Conservation (phyloP, 92 coral and sea anemone species). For the Isaurus tuberculatus region DNA sequence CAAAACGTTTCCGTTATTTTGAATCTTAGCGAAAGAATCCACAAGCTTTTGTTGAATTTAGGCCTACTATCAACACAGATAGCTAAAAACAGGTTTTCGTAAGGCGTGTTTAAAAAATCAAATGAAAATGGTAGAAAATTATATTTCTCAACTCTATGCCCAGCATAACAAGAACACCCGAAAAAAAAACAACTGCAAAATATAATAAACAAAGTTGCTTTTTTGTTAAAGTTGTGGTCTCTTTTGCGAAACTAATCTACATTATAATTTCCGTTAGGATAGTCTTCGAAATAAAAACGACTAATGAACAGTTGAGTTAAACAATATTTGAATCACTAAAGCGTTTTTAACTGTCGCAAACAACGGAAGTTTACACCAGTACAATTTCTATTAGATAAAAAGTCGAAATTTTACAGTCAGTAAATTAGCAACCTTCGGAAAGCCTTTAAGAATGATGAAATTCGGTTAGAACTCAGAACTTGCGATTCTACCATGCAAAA, state of each 20-base stretch:
- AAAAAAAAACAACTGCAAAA: too few species aligned
- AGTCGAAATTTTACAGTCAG: neutral
- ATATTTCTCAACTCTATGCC: too few species aligned
- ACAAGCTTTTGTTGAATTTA: neutral
- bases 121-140: neutral
- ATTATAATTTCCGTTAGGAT: neutral
- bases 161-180: too few species aligned
- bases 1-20: neutral
- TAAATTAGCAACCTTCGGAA: neutral
- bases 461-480: neutral
- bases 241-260: neutral
- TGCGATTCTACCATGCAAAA: neutral
- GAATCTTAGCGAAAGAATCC: neutral
- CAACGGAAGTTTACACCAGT: neutral
- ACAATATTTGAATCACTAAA: conserved; percentile 6
- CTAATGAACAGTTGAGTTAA: neutral
- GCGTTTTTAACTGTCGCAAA: neutral
- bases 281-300: conserved; percentile 6
- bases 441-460: neutral
- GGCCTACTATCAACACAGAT: too few species aligned
- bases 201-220: too few species aligned
- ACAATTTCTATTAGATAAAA: conserved; percentile 21
- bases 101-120: too few species aligned
- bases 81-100: too few species aligned
- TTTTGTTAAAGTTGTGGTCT: neutral